Evolutionary conservation across 1,140 invertebrate species (phyloP), one percentile per base, ranked within the genome.

Genomic region (Drosophila willistoni): DNA sequence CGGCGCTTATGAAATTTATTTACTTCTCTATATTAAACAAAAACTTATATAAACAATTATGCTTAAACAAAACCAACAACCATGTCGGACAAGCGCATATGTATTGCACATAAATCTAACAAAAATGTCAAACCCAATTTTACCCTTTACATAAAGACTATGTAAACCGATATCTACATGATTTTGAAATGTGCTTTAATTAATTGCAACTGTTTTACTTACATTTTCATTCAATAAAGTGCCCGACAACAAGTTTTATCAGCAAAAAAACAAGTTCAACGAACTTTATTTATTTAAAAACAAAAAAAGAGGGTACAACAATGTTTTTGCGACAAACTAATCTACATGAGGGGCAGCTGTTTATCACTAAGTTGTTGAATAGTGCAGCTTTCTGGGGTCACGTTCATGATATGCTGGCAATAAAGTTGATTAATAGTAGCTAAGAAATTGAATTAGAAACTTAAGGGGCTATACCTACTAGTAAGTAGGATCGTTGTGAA

Each of bases 151-250:
- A 51, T 19, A 57, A 29, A 29, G 71, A 42, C 25, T 70, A 70
- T 77, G 62, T 73, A 62, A 59, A 68, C 59, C 1, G 51, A 73
- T 57, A 67, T 83, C 60, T 60, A 64, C 54, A 66, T 70, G 56
- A 63, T 77, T 73, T 81, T 22, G 0, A 51, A 41, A 68, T 77
- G 67, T 42, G 25, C 67, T 84, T 68, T 14, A 55, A 57, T 42
- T 66, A 59, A 41, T 66, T 19, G 47, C 62, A 69, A 41, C 69
- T 77, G 61, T 77, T 62, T 77, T 70, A 77, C 25, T 65, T 62
- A 71, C 62, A 55, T 68, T 77, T 77, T 19, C 44, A 60, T 68
- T 68, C 19, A 78, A 78, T 78, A 78, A 79, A 79, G 39, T 39
- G 60, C 70, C 74, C 76, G 33, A 55, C 59, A 39, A 55, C 9